phyloP scores from a whole-genome alignment of 2,797 vertebrate species.

The Arrhamphus sclerolepis region DNA sequence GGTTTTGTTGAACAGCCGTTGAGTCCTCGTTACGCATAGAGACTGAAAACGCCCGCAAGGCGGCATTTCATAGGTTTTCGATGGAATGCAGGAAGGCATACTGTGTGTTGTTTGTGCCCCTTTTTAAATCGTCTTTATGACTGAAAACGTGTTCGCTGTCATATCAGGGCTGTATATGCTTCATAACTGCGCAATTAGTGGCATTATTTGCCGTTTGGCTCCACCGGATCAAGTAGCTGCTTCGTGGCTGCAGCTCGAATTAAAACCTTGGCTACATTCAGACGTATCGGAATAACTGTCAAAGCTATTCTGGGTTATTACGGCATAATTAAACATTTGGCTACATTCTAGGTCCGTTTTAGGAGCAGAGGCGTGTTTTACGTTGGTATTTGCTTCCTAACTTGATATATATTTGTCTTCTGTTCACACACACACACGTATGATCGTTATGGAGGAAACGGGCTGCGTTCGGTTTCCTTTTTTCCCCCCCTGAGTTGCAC shows the following conservation, averaged over 20 bases:
- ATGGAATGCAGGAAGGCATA: accelerated
- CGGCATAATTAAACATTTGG: conserved; percentile 39
- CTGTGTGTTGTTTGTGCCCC: neutral
- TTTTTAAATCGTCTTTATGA: neutral
- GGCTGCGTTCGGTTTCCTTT: conserved; percentile 8
- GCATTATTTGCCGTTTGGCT: conserved; percentile 21
- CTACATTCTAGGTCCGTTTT: too few species aligned
- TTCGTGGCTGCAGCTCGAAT: conserved; percentile 34
- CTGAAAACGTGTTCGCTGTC: conserved; percentile 9
- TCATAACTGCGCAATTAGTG: conserved; percentile 75
- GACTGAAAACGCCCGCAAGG: conserved; percentile 59
- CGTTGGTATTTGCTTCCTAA: too few species aligned
- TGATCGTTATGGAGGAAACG: neutral
- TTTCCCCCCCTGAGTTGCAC: conserved; percentile 40
- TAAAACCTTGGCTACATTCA: conserved; percentile 40
- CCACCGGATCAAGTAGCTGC: conserved; percentile 32
- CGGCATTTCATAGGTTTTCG: neutral
- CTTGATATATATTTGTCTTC: too few species aligned
- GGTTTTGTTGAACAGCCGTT: conserved; percentile 23
- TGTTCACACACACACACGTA: neutral
- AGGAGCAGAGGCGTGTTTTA: conserved; percentile 44
- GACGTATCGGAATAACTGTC: conserved; percentile 21
- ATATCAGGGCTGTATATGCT: conserved; percentile 29
- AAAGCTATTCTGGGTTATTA: conserved; percentile 52
- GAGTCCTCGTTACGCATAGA: conserved; percentile 22